Conservation (phyloP, 2,888 invertebrate genomes). For the Xanthorhoe spadicearia region DNA sequence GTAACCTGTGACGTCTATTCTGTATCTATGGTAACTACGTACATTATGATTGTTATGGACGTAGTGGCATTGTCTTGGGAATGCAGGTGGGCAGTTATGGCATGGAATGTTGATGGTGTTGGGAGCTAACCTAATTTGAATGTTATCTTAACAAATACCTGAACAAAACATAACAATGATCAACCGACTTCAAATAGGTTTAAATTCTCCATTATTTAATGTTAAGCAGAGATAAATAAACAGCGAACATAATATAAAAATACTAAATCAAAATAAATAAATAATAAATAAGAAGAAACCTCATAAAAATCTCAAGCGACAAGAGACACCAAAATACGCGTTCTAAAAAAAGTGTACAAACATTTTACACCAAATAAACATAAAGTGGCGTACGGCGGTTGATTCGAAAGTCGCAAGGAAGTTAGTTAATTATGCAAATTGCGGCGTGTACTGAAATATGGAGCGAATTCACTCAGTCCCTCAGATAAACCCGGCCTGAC, state of each 20-base stretch:
- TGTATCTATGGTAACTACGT: conserved; percentile 7
- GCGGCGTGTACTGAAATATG: conserved; percentile 72
- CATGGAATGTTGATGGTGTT: conserved; percentile 8
- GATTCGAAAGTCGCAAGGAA: conserved; percentile 59
- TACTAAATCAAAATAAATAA: not conserved
- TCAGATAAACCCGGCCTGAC: conserved; percentile 54
- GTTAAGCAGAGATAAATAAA: not conserved
- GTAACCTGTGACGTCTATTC: conserved; percentile 14
- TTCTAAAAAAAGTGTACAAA: conserved; percentile 19
- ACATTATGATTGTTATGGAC: conserved; percentile 10
- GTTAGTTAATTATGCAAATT: conserved; percentile 81
- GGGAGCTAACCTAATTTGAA: conserved; percentile 15
- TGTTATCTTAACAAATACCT: not conserved
- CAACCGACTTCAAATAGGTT: not conserved
- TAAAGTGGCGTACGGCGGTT: conserved; percentile 39
- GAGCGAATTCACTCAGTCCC: conserved; percentile 67
- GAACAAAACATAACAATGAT: not conserved
- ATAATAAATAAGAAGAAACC: too few species aligned
- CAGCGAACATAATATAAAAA: not conserved
- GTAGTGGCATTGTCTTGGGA: conserved; percentile 22
- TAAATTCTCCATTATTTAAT: not conserved
- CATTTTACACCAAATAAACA: conserved; percentile 34
- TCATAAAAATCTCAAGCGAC: conserved; percentile 20
- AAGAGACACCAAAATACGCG: conserved; percentile 18
- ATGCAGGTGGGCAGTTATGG: conserved; percentile 16